These are phyloP conservation scores for Zelleria hepariella DNA, from an alignment of 2,888 invertebrate species.

Conservation along the genomic window DNA sequence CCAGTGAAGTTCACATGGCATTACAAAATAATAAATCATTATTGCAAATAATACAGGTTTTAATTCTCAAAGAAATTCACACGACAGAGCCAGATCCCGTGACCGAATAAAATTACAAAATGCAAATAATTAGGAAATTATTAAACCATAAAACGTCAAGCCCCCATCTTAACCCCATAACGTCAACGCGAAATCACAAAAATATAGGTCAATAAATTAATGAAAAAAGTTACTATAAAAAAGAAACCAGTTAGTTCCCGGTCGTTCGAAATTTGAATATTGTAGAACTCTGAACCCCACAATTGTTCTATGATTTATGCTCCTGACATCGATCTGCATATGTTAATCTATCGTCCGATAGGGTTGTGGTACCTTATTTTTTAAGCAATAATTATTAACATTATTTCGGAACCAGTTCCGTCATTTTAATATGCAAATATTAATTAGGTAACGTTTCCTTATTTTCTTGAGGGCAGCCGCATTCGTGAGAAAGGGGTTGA, in stretches of 20 bases:
- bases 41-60: not conserved
- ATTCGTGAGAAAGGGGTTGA: constrained; percentile 59
- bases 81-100: constrained; percentile 6
- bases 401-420: constrained; percentile 31
- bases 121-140: constrained; percentile 51
- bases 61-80: constrained; percentile 4
- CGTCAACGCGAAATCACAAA: constrained; percentile 6
- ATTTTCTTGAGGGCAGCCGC: constrained; percentile 38
- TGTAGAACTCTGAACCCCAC: constrained; percentile 26
- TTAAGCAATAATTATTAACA: constrained; percentile 42
- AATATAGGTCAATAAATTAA: constrained; percentile 62
- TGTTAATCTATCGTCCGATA: constrained; percentile 37
- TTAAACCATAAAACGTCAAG: constrained; percentile 2
- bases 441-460: constrained; percentile 53
- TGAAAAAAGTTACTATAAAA: constrained; percentile 25
- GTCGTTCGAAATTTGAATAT: constrained; percentile 20
- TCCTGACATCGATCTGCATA: constrained; percentile 53
- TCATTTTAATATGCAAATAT: constrained; percentile 60
- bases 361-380: constrained; percentile 13
- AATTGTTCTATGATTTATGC: constrained; percentile 70
- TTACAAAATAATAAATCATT: not conserved
- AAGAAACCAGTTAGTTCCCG: constrained; percentile 50
- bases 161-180: constrained; percentile 8
- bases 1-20: not conserved
- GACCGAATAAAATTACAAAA: constrained; percentile 30